phyloP scores from a whole-genome alignment of 2,888 invertebrate genomes.

The Nomada ferruginata region DNA sequence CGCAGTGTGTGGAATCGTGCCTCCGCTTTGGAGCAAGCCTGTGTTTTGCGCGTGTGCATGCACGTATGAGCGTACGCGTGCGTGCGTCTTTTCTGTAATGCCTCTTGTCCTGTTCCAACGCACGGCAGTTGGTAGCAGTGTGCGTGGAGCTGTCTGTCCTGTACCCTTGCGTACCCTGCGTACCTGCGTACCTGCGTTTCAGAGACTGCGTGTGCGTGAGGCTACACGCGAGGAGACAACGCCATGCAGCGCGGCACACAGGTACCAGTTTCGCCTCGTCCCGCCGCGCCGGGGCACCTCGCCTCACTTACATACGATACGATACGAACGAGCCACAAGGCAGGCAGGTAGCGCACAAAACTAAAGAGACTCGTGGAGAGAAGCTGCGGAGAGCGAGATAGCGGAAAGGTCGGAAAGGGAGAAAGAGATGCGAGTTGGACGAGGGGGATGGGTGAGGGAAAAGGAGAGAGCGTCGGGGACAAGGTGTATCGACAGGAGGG shows the following conservation, averaged over 20 bases:
- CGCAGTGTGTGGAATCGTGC: constrained; percentile 58
- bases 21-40: constrained; percentile 38
- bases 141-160: background rate
- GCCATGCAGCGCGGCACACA: constrained; percentile 58
- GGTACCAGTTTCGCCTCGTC: constrained; percentile 63
- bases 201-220: constrained; percentile 47
- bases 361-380: constrained; percentile 76
- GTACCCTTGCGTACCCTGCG: background rate
- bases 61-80: constrained; percentile 39
- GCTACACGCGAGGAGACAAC: constrained; percentile 73
- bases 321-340: constrained; percentile 76
- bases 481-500: constrained; percentile 59
- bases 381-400: constrained; percentile 60
- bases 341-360: constrained; percentile 80
- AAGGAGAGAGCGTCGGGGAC: constrained; percentile 40
- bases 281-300: constrained; percentile 72
- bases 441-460: constrained; percentile 43
- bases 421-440: constrained; percentile 30
- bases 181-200: constrained; percentile 24
- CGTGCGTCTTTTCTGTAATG: constrained; percentile 18
- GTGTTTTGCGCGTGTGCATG: constrained; percentile 48
- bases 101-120: background rate
- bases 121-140: background rate
- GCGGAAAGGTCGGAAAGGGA: constrained; percentile 46
- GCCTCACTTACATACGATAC: constrained; percentile 77